phyloP scores from a whole-genome alignment of 2,888 invertebrate species.

The Watsonalla cultraria region DNA sequence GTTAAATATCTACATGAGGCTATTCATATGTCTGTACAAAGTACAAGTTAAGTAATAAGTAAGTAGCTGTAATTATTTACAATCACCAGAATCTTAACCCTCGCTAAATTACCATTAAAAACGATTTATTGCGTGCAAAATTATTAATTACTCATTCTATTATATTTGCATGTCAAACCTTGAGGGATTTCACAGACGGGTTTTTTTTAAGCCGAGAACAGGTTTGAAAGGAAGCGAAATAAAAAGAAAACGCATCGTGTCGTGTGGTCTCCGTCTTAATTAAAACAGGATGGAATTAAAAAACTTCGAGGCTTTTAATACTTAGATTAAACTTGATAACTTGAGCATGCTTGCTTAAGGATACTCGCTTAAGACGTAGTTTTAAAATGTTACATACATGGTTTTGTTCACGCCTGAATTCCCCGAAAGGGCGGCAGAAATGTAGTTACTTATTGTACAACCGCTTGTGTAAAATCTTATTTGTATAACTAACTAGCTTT shows the following conservation, averaged over 20 bases:
- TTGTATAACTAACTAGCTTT: too few species aligned
- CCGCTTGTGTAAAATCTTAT: too few species aligned
- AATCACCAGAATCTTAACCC: neutral
- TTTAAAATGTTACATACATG: too few species aligned
- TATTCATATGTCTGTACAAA: too few species aligned
- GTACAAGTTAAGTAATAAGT: too few species aligned
- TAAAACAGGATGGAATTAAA: constrained; percentile 24
- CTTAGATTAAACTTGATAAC: neutral
- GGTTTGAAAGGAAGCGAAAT: constrained; percentile 54
- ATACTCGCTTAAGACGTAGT: too few species aligned
- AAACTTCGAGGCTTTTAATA: constrained; percentile 4
- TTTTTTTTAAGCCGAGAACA: constrained; percentile 28
- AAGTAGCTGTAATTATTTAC: neutral
- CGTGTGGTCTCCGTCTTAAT: constrained; percentile 19
- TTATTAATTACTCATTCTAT: constrained; percentile 1
- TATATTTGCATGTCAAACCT: constrained; percentile 8
- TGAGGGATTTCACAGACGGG: constrained; percentile 14
- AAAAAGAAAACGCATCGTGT: constrained; percentile 18
- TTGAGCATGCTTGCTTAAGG: neutral
- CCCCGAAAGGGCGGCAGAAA: too few species aligned
- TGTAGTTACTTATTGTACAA: too few species aligned
- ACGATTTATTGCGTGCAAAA: neutral
- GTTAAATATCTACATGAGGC: too few species aligned
- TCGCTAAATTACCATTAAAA: neutral
- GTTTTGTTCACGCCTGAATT: too few species aligned